Evolutionary conservation across 2,888 invertebrate genomes (phyloP), one percentile per base, ranked within the genome.

Genomic region (Panzeria rudis): DNA sequence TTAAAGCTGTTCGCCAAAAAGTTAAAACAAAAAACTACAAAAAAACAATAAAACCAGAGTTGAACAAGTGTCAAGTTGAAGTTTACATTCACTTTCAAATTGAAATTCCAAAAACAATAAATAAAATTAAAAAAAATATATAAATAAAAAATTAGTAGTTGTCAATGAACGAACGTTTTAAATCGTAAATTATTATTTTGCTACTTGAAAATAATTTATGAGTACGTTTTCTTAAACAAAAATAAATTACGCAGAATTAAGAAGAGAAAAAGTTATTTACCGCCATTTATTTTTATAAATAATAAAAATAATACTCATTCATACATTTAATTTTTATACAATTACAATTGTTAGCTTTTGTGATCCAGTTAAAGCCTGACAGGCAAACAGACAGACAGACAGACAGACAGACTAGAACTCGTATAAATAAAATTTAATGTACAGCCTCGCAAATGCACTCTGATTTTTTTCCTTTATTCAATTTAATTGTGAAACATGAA

Each of bases 1-100:
- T 61, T 20, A 38, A 62, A 17, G 11, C 15, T 47, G 17, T 59
- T 72, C 8, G 47, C 11, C 25, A 32, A 62, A 23, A 15, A 41
- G n/a, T 23, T 0, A 56, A 56, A 69, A 54, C 0, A 44, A 66
- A 44, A 5, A 29, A 29, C 2, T 29, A 64, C 41, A 7, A 41
- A 44, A 29, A 29, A 44, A 44, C 6, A 29, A 72, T 56, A 32
- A 54, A 23, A 56, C 4, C 68, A 11, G 61, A 81, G 52, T 84
- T 81, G 38, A 84, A 81, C 66, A 81, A 81, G 68, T 56, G 77
- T 77, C 84, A 81, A 84, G 71, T 81, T 81, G 72, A 81, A 80
- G 84, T 72, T 80, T 71, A 76, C 76, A 80, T 23, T 80, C 32
- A 80, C 80, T 73, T 80, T 80, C 66, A 68, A 73, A 59, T 66